These are phyloP conservation scores for Luffia ferchaultella DNA, from an alignment of 2,888 invertebrate genomes.

Conservation along the genomic window DNA sequence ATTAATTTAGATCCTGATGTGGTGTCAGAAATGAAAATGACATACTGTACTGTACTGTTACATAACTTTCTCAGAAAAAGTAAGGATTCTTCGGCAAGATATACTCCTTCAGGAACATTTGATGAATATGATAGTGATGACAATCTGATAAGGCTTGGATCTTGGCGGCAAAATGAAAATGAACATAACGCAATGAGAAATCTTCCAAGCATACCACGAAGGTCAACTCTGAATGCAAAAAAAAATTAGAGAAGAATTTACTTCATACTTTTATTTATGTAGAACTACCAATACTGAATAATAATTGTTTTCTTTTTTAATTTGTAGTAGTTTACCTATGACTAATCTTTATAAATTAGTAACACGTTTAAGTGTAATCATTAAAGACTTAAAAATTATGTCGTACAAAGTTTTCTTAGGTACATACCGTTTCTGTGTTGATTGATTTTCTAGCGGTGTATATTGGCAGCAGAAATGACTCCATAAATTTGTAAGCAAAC, in stretches of 20 bases:
- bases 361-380: too few relatives aligned
- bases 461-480: slow-evolving; percentile 4
- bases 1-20: background rate
- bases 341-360: too few relatives aligned
- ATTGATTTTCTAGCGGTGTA: background rate
- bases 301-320: too few relatives aligned
- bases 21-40: slow-evolving; percentile 1
- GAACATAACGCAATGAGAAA: too few relatives aligned
- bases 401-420: background rate
- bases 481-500: background rate
- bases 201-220: too few relatives aligned
- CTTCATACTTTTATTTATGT: too few relatives aligned
- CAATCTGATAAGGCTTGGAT: background rate
- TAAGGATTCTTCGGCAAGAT: background rate
- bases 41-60: slow-evolving; percentile 4
- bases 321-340: too few relatives aligned
- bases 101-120: slow-evolving; percentile 2
- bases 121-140: background rate
- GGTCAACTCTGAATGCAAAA: too few relatives aligned
- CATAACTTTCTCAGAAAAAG: slow-evolving; percentile 8
- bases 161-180: background rate
- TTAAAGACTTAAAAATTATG: too few relatives aligned
- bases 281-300: too few relatives aligned
- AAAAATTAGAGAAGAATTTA: too few relatives aligned
- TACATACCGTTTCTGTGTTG: slow-evolving; percentile 1